Base-by-base conservation (phyloP, 1,140 invertebrate species). In the Drosophila nannoptera region DNA sequence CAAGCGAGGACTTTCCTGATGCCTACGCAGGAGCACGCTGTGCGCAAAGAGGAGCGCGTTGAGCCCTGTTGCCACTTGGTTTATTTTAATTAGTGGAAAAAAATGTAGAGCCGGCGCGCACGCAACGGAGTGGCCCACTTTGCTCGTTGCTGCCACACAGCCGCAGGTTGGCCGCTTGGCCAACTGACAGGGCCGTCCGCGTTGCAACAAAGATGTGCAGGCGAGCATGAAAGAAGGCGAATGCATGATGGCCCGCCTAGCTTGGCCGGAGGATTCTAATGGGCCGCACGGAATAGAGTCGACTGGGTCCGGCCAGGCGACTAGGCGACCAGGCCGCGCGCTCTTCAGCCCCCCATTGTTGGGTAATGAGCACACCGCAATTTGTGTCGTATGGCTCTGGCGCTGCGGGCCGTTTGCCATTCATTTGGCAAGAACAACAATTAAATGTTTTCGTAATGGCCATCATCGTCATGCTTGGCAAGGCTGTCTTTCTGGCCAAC, bases 371-470 rank as follows among this genome's bases (percentile, higher is more conserved):
- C 80, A 83, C 80, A 83, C 81, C 80, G 81, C 80, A 83, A 83
- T 83, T 83, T 86, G 81, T 83, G 81, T 83, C 69, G 73, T 86
- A 59, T 86, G 76, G 77, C 69, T 66, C 50, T 68, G 56, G 48
- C 64, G 70, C 66, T 86, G 81, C 77, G 68, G 81, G 81, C 81
- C 77, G 81, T 84, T 84, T 84, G 81, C 81, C 73, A 84, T 84
- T 86, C 81, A 84, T 84, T 84, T 84, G 81, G 81, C 84, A 84
- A 84, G 86, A 84, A 86, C 84, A 84, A 84, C 81, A 84, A 84
- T 84, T 84, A 84, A 86, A 84, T 84, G 81, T 84, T 86, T 84
- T 84, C 81, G 82, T 75, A 84, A 78, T 84, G 81, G 70, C 77
- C 81, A 68, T 55, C 68, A 66, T 65, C 68, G 46, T 61, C 38